phyloP scores from a whole-genome alignment of 2,113 vertebrate genomes.

The Dolichallabes microphthalmus region DNA sequence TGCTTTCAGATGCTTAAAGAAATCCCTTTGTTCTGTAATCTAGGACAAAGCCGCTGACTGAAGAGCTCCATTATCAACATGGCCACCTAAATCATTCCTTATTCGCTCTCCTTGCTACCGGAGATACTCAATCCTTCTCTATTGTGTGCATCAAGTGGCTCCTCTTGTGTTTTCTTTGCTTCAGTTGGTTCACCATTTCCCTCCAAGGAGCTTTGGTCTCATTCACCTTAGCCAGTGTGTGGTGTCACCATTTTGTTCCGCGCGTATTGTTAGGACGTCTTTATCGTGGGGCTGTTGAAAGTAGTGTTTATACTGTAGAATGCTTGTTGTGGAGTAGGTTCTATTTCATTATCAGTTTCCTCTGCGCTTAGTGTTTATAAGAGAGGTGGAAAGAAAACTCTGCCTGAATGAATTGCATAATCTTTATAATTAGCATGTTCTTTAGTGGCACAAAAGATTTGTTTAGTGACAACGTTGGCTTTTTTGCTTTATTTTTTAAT shows the following conservation, averaged over 20 bases:
- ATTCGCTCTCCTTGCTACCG: slow-evolving; percentile 26
- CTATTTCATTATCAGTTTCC: not conserved
- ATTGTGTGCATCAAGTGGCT: slow-evolving; percentile 49
- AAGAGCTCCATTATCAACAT: slow-evolving; percentile 42
- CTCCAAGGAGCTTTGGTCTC: slow-evolving; percentile 29
- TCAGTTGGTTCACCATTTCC: slow-evolving; percentile 38
- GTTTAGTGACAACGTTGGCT: not conserved
- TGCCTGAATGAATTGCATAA: not conserved
- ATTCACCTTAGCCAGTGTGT: slow-evolving; percentile 38
- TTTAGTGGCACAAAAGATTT: not conserved
- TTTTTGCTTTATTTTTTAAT: not conserved
- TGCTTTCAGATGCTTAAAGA: slow-evolving; percentile 40
- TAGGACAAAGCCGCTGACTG: slow-evolving; percentile 38
- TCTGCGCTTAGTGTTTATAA: not conserved
- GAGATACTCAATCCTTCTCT: slow-evolving; percentile 42
- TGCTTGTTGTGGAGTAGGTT: not conserved
- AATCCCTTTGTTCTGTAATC: slow-evolving; percentile 49
- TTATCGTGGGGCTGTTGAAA: slow-evolving; percentile 42
- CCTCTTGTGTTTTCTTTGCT: slow-evolving; percentile 18
- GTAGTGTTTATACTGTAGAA: slow-evolving; percentile 9
- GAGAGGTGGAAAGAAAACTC: not conserved
- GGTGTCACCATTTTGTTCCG: slow-evolving; percentile 18
- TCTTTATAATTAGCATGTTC: not conserved
- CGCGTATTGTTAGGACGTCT: slow-evolving; percentile 30
- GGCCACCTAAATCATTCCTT: slow-evolving; percentile 30